These are phyloP conservation scores for Sebastes schlegelii DNA, from an alignment of 2,113 vertebrate species.

Conservation along the genomic window DNA sequence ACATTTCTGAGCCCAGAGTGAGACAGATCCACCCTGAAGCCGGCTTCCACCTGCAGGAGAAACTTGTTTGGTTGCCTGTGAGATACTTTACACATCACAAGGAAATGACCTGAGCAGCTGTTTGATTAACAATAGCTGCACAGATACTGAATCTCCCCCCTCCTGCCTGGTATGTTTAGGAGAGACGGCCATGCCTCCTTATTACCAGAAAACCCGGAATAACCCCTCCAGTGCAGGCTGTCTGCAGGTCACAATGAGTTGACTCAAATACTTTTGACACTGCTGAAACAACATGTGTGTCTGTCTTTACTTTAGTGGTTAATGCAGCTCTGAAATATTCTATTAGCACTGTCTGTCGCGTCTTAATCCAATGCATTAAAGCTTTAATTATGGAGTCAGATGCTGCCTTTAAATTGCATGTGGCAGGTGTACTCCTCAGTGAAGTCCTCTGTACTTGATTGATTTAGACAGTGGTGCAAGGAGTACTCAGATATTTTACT, in stretches of 20 bases:
- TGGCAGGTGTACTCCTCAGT: background rate
- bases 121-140: slow-evolving; percentile 6
- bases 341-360: background rate
- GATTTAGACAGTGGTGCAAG: background rate
- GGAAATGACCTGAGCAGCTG: background rate
- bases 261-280: no score
- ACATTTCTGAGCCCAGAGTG: background rate
- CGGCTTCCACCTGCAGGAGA: slow-evolving; percentile 2
- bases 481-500: no score
- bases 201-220: background rate
- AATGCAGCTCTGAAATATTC: background rate
- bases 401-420: background rate
- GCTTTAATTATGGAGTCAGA: background rate
- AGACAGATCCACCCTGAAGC: background rate
- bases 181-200: background rate
- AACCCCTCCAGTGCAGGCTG: no score
- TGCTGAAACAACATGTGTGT: background rate
- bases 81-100: background rate
- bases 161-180: background rate
- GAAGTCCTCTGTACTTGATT: background rate
- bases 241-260: background rate
- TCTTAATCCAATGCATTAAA: no score
- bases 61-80: background rate
- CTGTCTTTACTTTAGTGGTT: background rate
- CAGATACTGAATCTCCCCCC: no score